Conservation (phyloP, 1,140 invertebrate species). For the Aphelinus certus region DNA sequence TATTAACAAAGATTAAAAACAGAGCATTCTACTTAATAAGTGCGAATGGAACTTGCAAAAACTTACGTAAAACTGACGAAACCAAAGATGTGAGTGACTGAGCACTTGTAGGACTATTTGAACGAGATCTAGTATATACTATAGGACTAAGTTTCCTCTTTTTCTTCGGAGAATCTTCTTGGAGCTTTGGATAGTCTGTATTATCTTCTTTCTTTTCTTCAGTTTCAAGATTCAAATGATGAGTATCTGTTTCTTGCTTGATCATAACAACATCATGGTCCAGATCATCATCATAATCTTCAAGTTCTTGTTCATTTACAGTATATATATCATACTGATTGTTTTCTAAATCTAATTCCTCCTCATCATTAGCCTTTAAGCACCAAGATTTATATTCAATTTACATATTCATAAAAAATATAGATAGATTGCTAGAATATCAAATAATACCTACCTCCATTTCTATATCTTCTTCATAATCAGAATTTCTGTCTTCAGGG, state of each 20-base stretch:
- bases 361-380: background rate
- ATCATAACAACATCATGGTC: background rate
- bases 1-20: slow-evolving; percentile 11
- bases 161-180: slow-evolving; percentile 46
- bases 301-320: background rate
- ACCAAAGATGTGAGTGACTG: slow-evolving; percentile 10
- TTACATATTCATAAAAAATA: background rate
- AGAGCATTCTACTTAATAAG: background rate
- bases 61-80: slow-evolving; percentile 29
- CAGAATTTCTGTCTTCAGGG: slow-evolving; percentile 52
- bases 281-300: background rate
- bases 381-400: too few relatives aligned
- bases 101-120: slow-evolving; percentile 49
- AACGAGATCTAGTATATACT: slow-evolving; percentile 57
- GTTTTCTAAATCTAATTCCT: slow-evolving; percentile 4
- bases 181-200: slow-evolving; percentile 45
- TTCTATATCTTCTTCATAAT: slow-evolving; percentile 58
- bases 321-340: slow-evolving; percentile 5
- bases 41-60: background rate
- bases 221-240: background rate
- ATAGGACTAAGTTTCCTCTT: slow-evolving; percentile 63
- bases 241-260: background rate
- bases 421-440: background rate
- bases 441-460: slow-evolving; percentile 55
- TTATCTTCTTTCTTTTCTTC: slow-evolving; percentile 56